Evolutionary conservation across 2,797 vertebrate genomes (phyloP), one percentile per base, ranked within the genome.

Genomic region (Fringilla coelebs): DNA sequence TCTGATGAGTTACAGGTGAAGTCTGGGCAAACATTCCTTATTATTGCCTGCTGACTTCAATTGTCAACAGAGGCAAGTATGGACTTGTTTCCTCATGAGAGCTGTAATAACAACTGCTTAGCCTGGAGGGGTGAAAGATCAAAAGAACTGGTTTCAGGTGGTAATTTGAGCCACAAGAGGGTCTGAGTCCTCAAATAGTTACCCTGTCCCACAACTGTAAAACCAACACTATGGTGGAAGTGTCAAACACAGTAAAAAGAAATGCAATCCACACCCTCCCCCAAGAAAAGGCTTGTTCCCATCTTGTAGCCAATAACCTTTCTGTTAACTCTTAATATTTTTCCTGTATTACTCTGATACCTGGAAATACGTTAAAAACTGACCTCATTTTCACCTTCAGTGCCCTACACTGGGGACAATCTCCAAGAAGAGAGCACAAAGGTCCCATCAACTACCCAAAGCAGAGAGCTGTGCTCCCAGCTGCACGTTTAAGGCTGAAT

Each of bases 21-120:
- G 88, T 88, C 94, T 94, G 83, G 86, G 85, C 89, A 95, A 94
- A 93, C 89, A 84, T 96, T 96, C 85, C 75, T 95, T 75, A 76
- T 85, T 85, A 73, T 34, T 91, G 60, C 85, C 76, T 87, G 66
- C 62, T 89, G 92, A 85, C 85, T 96, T 90, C 72, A 83, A 38
- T 65, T 89, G 96, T 88, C 94, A 96, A 93, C 82, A 81, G 81
- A 86, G 65, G 62, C 96, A 3, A 89, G 96, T 36, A 91, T 3
- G 66, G 92, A 80, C 96, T 94, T 88, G 94, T 63, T 75, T 82
- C 76, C 86, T 66, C 52, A 13, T 17, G 62, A 96, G 93, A 87
- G 68, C 52, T 84, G 43, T 54, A 96, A 62, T 60, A 95, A 74
- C 85, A 93, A 95, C 74, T 40, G 72, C 80, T 89, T 93, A 85